Percentiles rank a stretch among this genome's conserved stretches.
Evolutionary conservation across 2,888 invertebrate genomes (phyloP).

Genomic region (Tiphia femorata): DNA sequence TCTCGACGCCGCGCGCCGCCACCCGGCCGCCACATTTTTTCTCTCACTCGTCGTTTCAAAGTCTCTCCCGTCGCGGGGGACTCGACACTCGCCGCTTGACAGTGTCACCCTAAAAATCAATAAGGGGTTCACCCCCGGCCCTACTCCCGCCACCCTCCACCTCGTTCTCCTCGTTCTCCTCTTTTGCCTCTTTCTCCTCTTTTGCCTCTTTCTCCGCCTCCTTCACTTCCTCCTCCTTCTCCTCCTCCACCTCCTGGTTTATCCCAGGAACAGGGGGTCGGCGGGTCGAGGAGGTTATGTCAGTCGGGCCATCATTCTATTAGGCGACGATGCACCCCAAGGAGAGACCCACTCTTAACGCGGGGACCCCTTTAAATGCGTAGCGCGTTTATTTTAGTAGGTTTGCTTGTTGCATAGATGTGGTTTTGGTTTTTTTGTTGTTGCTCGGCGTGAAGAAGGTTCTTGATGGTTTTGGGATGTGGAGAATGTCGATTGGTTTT

Average conservation of each 20-base stretch:
- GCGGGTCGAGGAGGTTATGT: conserved; percentile 47
- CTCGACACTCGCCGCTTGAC: conserved; percentile 73
- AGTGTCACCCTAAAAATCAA: conserved; percentile 79
- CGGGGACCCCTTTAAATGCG: too few species aligned
- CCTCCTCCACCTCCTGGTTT: conserved; percentile 11
- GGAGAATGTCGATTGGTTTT: background rate
- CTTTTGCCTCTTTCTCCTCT: conserved; percentile 55
- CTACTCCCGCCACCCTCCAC: conserved; percentile 61
- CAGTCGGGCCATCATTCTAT: conserved; percentile 60
- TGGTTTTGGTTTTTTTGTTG: too few species aligned
- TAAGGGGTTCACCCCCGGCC: conserved; percentile 72
- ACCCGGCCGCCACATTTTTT: conserved; percentile 66
- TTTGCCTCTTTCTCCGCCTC: conserved; percentile 2
- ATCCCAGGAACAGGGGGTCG: conserved; percentile 51
- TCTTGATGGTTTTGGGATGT: background rate
- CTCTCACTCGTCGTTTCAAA: conserved; percentile 67
- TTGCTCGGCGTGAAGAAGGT: too few species aligned
- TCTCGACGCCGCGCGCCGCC: conserved; percentile 19
- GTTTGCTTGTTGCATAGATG: too few species aligned
- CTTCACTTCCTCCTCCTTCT: conserved; percentile 6
- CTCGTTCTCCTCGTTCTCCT: conserved; percentile 53
- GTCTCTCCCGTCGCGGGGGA: conserved; percentile 69
- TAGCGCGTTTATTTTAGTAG: too few species aligned
- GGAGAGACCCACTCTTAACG: too few species aligned
- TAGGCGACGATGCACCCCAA: conserved; percentile 51